Base-by-base conservation (phyloP, 2,113 vertebrate species). In the Psophia crepitans region DNA sequence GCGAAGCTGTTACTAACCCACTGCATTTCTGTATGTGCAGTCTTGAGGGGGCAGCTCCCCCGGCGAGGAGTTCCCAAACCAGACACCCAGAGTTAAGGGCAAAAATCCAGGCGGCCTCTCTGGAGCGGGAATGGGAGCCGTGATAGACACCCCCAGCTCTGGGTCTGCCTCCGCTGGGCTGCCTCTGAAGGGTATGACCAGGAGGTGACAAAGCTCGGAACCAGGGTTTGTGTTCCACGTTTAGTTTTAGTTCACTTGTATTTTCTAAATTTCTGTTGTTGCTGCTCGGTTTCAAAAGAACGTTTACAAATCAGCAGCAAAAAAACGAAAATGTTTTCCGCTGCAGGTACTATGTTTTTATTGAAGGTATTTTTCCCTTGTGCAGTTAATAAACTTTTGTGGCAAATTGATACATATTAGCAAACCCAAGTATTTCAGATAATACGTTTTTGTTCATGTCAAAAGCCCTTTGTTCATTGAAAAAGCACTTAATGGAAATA, bases 401-500 rank as follows among this genome's bases (percentile, higher is more conserved):
- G 23, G 48, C n/a, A 64, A 94, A 91, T 19, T 71, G 39, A 75
- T 44, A 53, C 23, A 8, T n/a, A 60, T 53, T 46, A 78, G 32
- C 19, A 35, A 69, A 75, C 3, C 14, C 41, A 44, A 69, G 57
- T 73, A 68, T 84, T 94, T 68, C 64, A 51, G 70, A n/a, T 35
- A 60, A 57, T 53, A n/a, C 22, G 17, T 56, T 95, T 74, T 82
- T 76, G 65, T 65, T 85, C 53, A 5, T 41, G 49, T 71, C 80
- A 61, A 69, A 87, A 87, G 30, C 30, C 39, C 44, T 84, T 60
- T 87, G 74, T 49, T 86, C 33, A 7, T 11, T 93, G 87, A 68
- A 93, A 89, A 93, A 89, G 60, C 57, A 71, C 53, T 85, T 93
- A 78, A 84, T 60, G 88, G 61, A 68, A 94, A 76, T 85, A 87